Percentiles rank a stretch among this genome's conserved stretches.
Conservation (phyloP, 2,113 vertebrate species). For the Coregonus clupeaformis region DNA sequence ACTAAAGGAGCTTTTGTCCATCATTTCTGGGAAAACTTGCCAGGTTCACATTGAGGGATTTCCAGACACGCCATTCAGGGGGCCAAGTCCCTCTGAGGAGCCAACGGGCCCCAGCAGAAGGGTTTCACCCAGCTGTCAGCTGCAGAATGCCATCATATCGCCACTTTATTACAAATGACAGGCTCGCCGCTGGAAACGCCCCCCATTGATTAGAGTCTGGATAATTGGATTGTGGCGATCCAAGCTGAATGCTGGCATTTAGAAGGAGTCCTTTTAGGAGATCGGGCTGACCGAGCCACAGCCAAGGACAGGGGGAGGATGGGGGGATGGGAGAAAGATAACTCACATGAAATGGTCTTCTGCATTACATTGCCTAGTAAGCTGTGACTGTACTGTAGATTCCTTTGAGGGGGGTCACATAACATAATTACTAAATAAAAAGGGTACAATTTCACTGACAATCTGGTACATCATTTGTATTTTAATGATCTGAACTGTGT, state of each 20-base stretch:
- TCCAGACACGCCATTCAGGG: constrained; percentile 37
- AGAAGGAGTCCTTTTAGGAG: not conserved
- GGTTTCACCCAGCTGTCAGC: constrained; percentile 52
- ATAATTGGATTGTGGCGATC: constrained; percentile 69
- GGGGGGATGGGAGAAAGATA: not conserved
- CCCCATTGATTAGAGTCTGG: constrained; percentile 52
- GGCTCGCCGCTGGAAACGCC: constrained; percentile 55
- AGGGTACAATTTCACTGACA: too few relatives aligned
- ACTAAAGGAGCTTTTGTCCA: constrained; percentile 19
- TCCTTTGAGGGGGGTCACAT: too few relatives aligned
- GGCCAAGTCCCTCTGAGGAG: constrained; percentile 40
- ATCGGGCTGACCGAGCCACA: not conserved
- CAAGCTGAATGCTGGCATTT: constrained; percentile 35
- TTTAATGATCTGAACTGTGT: too few relatives aligned
- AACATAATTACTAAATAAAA: too few relatives aligned
- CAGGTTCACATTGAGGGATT: constrained; percentile 38
- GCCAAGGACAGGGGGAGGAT: not conserved
- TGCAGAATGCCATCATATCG: constrained; percentile 50
- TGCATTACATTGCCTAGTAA: too few relatives aligned
- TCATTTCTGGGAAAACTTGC: constrained; percentile 42
- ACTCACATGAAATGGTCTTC: too few relatives aligned
- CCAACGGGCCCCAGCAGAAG: constrained; percentile 24
- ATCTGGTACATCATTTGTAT: too few relatives aligned
- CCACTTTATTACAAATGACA: constrained; percentile 60
- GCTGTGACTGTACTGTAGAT: too few relatives aligned